Evolutionary conservation across 2,888 invertebrate genomes (phyloP).

Genomic region (Frankliniella fusca): DNA sequence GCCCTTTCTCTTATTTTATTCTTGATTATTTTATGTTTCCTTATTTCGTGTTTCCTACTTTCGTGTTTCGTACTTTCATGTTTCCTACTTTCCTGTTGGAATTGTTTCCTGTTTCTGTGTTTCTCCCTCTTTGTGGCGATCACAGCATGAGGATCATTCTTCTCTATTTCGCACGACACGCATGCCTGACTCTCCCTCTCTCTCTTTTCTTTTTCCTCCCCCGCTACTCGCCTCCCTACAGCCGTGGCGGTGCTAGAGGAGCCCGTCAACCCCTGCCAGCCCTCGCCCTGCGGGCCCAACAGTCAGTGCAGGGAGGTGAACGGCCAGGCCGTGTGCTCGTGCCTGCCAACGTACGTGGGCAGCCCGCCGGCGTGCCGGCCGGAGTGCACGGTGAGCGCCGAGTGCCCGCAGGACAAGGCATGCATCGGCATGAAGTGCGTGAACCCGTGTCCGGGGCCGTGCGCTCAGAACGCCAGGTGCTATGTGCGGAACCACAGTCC

Average conservation of each 20-base stretch:
- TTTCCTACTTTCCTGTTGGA: background rate
- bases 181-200: background rate
- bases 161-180: background rate
- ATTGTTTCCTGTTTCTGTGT: background rate
- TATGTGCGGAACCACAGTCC: slow-evolving; percentile 58
- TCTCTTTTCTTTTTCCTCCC: background rate
- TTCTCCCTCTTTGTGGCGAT: background rate
- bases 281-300: slow-evolving; percentile 56
- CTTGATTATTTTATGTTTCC: background rate
- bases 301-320: slow-evolving; percentile 55
- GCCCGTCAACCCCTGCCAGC: slow-evolving; percentile 51
- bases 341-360: slow-evolving; percentile 55
- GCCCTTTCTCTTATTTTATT: slow-evolving; percentile 19
- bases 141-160: background rate
- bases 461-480: slow-evolving; percentile 55
- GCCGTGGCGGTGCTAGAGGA: slow-evolving; percentile 35
- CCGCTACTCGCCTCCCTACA: background rate
- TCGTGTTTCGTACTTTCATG: background rate
- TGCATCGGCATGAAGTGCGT: slow-evolving; percentile 59
- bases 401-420: slow-evolving; percentile 54
- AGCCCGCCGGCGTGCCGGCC: slow-evolving; percentile 56
- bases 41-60: background rate
- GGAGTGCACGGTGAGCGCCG: slow-evolving; percentile 57
- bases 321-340: slow-evolving; percentile 56
- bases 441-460: slow-evolving; percentile 57